Base-by-base conservation (phyloP, 2,888 invertebrate genomes). In the Tiliacea citrago region DNA sequence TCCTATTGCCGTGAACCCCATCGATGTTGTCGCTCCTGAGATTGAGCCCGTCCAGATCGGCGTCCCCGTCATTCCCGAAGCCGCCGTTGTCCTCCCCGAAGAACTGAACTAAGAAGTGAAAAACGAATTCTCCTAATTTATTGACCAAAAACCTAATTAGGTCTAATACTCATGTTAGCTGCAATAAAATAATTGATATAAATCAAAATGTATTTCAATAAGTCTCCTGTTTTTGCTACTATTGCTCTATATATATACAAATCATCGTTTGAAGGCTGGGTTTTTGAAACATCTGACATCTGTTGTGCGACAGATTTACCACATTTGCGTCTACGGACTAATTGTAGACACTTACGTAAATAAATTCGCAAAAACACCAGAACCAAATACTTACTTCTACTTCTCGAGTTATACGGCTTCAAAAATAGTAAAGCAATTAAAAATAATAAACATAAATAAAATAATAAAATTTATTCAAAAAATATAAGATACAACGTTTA, bases 41-140 rank as follows among this genome's bases (percentile, higher is more conserved):
- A 39, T 53, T 13, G 78, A 78, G 24, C 74, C 81, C 45, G 77
- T 86, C 57, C 84, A 82, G 47, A 79, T 86, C 57, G 81, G 83
- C 7, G 83, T 80, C 42, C 86, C 89, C 69, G 70, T 86, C 81
- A n/a, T 85, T 69, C 84, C 89, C 24, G 86, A 88, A 42, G 86
- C 90, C 75, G 88, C 89, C 13, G 72, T 87, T 66, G 39, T 86
- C 35, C 68, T 77, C 24, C 77, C 77, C 24, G 80, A 77, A 35
- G 16, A 42, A 58, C 76, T 77, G 2, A 72, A 77, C 61, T 76
- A 71, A 49, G 13, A 62, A 39, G 4, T 18, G 16, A 24, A 53
- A 60, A 21, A 60, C 18, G 2, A 55, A 69, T 47, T 69, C 13
- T 47, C 70, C 3, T 70, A 39, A 76, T 61, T 61, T 60, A 69